Conservation (phyloP, 2,113 vertebrate genomes). For the Poicephalus gulielmi region DNA sequence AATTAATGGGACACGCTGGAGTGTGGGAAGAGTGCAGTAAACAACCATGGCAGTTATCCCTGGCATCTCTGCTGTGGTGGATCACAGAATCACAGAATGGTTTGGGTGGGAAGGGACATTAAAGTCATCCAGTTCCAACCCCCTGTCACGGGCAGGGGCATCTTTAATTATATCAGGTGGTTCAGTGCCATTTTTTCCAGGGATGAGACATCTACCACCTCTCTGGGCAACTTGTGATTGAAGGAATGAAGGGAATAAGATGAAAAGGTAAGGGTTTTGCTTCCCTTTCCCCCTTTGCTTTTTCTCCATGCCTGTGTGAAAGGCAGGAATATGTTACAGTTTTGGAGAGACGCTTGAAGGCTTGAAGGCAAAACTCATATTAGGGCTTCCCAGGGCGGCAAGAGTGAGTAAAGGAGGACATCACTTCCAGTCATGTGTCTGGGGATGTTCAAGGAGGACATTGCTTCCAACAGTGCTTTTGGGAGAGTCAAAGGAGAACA, state of each 20-base stretch:
- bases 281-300: background rate
- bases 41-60: background rate
- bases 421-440: background rate
- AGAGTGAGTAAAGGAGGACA: background rate
- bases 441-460: background rate
- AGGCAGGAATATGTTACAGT: background rate
- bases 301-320: background rate
- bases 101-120: background rate
- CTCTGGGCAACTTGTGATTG: background rate
- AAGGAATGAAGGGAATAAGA: background rate
- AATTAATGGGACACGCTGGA: background rate
- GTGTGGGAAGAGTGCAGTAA: background rate
- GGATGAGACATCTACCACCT: background rate
- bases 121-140: background rate
- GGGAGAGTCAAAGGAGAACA: background rate
- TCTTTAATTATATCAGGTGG: background rate
- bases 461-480: background rate
- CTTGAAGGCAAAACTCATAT: background rate
- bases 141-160: background rate
- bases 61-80: background rate
- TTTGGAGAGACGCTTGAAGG: background rate
- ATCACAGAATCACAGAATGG: background rate
- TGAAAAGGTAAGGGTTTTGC: background rate
- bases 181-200: background rate
- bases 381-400: background rate